phyloP scores from a whole-genome alignment of 2,113 vertebrate species.

The Clarias macrocephalus region DNA sequence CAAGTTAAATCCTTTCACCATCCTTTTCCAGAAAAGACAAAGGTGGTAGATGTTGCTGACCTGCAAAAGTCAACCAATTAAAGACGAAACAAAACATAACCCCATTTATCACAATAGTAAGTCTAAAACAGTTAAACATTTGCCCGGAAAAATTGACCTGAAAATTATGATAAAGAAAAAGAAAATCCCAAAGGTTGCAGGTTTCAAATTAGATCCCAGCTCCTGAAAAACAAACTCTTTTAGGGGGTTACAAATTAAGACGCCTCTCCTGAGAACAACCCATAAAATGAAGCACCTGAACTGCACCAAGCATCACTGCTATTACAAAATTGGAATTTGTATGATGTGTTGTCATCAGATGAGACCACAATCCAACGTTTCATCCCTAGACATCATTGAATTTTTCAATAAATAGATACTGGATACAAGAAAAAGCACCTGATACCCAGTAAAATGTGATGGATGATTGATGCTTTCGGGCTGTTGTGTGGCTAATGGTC shows the following conservation, averaged over 20 bases:
- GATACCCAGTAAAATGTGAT: background rate
- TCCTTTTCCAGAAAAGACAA: background rate
- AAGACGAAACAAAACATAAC: background rate
- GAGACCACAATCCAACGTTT: slow-evolving; percentile 1
- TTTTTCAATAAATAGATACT: background rate
- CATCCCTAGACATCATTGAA: background rate
- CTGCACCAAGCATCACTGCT: background rate
- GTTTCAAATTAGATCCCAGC: background rate
- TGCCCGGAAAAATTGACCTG: background rate
- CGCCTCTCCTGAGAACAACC: background rate
- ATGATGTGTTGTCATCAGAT: background rate
- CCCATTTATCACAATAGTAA: background rate
- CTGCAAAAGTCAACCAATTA: background rate
- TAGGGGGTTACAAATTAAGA: background rate
- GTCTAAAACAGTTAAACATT: background rate
- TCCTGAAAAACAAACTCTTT: background rate
- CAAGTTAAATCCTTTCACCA: background rate
- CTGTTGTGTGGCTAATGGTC: background rate
- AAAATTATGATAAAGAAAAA: background rate
- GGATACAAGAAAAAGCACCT: background rate
- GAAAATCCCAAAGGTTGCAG: background rate
- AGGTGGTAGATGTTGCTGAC: background rate
- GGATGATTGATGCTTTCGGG: background rate
- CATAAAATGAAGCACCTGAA: slow-evolving; percentile 1
- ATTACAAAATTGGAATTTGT: background rate